These are phyloP conservation scores for Nebria salina DNA, from an alignment of 2,888 invertebrate species.

Conservation along the genomic window DNA sequence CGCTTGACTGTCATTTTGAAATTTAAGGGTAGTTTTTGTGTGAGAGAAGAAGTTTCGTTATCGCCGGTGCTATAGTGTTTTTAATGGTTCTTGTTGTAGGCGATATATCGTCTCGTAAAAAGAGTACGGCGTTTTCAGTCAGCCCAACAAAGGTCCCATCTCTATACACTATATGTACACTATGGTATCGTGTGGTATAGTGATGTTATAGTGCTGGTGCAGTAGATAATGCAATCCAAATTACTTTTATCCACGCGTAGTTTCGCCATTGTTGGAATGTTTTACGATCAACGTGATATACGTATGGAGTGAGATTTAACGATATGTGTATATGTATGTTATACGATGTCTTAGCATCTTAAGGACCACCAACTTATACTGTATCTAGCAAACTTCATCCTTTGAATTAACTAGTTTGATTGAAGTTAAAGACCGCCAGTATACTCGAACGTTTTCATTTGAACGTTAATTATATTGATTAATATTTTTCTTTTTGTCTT, in stretches of 20 bases:
- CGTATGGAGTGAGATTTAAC: slow-evolving; percentile 20
- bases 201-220: not conserved
- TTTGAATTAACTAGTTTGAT: too few relatives aligned
- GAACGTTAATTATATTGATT: too few relatives aligned
- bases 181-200: not conserved
- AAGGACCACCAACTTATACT: not conserved
- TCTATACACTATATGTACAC: not conserved
- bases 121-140: not conserved
- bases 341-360: not conserved
- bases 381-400: too few relatives aligned
- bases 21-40: not conserved
- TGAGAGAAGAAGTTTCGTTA: not conserved
- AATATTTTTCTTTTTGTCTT: too few relatives aligned
- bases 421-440: too few relatives aligned
- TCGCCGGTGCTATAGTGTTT: slow-evolving; percentile 1
- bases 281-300: slow-evolving; percentile 30
- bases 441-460: too few relatives aligned
- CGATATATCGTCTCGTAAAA: not conserved
- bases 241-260: slow-evolving; percentile 19
- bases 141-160: not conserved
- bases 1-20: not conserved
- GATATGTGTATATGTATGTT: slow-evolving; percentile 13
- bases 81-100: not conserved
- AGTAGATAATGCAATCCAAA: slow-evolving; percentile 21
- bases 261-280: slow-evolving; percentile 34